phyloP scores from a whole-genome alignment of 2,888 invertebrate species.

The Dyspetes luteomarginatus region DNA sequence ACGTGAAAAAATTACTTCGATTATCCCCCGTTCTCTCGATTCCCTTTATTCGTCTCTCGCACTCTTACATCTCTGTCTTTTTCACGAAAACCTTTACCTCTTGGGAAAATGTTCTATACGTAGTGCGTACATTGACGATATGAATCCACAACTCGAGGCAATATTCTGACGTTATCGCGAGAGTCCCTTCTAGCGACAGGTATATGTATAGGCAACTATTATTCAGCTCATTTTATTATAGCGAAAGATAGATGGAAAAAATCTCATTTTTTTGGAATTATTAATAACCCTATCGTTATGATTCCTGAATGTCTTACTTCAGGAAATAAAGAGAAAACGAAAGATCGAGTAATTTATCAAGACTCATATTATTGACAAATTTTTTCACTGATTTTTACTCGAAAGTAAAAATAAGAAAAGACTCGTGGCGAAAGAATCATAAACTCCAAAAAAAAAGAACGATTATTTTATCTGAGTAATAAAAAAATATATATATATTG shows the following conservation, averaged over 20 bases:
- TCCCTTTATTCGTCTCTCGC: conserved; percentile 12
- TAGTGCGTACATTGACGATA: conserved; percentile 25
- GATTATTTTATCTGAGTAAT: too few relatives aligned
- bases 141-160: conserved; percentile 38
- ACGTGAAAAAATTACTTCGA: conserved; percentile 66
- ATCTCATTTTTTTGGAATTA: conserved; percentile 21
- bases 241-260: conserved; percentile 41
- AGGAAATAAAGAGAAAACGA: conserved; percentile 1
- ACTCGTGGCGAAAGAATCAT: too few relatives aligned
- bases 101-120: conserved; percentile 40
- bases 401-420: too few relatives aligned
- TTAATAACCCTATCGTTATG: conserved; percentile 27
- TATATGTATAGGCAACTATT: conserved; percentile 29
- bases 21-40: conserved; percentile 35
- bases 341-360: too few relatives aligned
- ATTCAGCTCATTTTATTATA: conserved; percentile 40
- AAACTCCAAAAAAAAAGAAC: too few relatives aligned
- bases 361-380: too few relatives aligned
- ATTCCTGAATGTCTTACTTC: neutral
- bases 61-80: conserved; percentile 36
- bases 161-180: conserved; percentile 47
- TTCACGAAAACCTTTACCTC: conserved; percentile 43
- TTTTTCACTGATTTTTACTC: too few relatives aligned
- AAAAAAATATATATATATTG: too few relatives aligned
- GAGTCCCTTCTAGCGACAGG: conserved; percentile 39